Base-by-base conservation (phyloP, 2,113 vertebrate genomes). In the Megaceryle torquata region DNA sequence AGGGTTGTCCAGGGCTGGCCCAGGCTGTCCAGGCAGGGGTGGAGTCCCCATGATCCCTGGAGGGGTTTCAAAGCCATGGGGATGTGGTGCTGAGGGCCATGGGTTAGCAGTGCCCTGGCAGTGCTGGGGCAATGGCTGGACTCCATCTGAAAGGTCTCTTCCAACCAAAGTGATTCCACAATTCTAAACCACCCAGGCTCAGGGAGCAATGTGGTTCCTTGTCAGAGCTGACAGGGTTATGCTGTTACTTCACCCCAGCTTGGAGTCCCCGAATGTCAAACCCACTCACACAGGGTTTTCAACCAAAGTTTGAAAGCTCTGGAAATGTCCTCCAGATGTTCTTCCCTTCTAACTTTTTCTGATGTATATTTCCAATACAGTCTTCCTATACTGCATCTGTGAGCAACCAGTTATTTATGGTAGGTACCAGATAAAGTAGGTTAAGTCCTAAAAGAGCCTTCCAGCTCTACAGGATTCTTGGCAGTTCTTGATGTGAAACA, bases 141-240 rank as follows among this genome's bases (percentile, higher is more conserved):
- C 48, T 50, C 11, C 5, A 50, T 24, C 48, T 24, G 20, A 50
- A 50, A 50, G 20, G 11, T 50, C 48, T 50, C 22, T 50, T 50
- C 48, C 48, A 24, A 50, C 20, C 21, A 50, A 24, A 50, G 11
- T 24, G 22, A 50, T 50, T 50, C 48, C 22, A 24, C 11, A 21
- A 54, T 2, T 41, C 22, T 12, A 13, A 0, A 14, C 13, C 0
- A 4, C 4, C 63, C 35, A 11, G 17, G 57, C 16, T 4, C 5
- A n/a, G 37, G n/a, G 29, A 64, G 29, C n/a, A 2, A 10, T 0
- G 10, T 10, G 0, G 1, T 1, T 50, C 67, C 75, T 8, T 41
- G 9, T 8, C 70, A 3, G 0, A 37, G 20, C 25, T 8, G 12
- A 5, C 14, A 4, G 39, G 14, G 33, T 13, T 14, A 11, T 11